Conservation (phyloP, 2,113 vertebrate species). For the Cinclus cinclus region DNA sequence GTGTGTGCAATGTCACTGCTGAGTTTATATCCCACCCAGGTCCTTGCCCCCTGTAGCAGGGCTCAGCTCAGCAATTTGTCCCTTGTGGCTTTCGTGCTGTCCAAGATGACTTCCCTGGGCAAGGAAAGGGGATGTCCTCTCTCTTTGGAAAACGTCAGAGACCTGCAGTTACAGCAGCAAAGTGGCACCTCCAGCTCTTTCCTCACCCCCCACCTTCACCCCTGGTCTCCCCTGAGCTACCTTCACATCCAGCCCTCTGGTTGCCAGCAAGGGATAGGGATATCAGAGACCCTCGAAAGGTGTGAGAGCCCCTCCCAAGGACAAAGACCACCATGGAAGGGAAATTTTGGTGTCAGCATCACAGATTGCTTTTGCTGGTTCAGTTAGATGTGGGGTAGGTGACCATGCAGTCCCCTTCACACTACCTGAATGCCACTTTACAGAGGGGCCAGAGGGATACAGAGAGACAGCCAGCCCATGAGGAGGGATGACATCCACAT, state of each 20-base stretch:
- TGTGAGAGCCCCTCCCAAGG: neutral
- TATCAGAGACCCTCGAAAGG: neutral
- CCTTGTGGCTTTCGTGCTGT: neutral
- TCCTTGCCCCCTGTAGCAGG: neutral
- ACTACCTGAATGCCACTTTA: neutral
- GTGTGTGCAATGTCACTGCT: neutral
- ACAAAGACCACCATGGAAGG: neutral
- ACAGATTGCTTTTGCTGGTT: neutral
- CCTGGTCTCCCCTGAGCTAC: neutral
- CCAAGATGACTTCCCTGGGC: neutral
- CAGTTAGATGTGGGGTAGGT: neutral
- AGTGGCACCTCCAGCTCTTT: neutral
- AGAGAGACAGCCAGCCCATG: neutral
- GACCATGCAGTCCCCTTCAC: neutral
- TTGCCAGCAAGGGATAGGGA: neutral
- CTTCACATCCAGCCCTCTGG: neutral
- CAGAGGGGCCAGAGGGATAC: neutral
- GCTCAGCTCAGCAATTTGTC: neutral
- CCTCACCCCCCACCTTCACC: fast-evolving
- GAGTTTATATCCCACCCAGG: neutral
- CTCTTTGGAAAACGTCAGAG: neutral
- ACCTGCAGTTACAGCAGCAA: neutral
- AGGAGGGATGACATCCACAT: neutral
- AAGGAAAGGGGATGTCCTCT: neutral
- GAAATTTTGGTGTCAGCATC: neutral